Conservation (phyloP, 1,140 invertebrate species). For the Gonioctena quinquepunctata region DNA sequence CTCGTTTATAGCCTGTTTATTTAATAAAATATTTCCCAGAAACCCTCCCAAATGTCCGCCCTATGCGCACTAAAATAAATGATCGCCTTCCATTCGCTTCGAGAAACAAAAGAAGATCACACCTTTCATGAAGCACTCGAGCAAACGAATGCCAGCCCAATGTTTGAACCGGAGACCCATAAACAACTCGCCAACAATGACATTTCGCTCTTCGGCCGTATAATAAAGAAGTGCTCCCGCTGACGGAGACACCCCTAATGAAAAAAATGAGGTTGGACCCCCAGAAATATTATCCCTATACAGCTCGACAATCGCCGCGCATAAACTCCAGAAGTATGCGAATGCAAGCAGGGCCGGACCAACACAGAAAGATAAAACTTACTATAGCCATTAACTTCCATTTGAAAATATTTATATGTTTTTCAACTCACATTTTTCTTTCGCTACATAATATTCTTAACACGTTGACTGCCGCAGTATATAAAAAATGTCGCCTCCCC, state of each 20-base stretch:
- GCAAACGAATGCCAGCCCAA: background rate
- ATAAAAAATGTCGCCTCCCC: no score
- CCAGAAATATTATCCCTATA: background rate
- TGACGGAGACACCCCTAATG: background rate
- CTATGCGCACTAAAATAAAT: no score
- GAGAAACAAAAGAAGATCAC: background rate
- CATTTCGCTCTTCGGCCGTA: background rate
- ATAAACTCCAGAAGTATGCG: background rate
- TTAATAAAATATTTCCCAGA: no score
- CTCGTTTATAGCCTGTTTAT: no score
- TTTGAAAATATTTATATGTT: no score
- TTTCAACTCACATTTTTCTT: no score
- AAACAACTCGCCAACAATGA: slow-evolving; percentile 7
- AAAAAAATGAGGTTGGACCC: background rate
- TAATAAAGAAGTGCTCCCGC: background rate
- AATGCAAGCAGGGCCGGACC: background rate
- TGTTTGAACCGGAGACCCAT: slow-evolving; percentile 3
- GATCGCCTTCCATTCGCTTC: background rate
- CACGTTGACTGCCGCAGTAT: no score
- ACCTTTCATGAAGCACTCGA: background rate
- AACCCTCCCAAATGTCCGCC: no score
- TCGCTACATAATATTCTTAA: no score
- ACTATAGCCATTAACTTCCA: no score
- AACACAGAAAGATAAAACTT: no score
- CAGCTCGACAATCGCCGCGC: background rate